phyloP scores from a whole-genome alignment of 2,113 vertebrate species.

The Triplophysa tibetana region DNA sequence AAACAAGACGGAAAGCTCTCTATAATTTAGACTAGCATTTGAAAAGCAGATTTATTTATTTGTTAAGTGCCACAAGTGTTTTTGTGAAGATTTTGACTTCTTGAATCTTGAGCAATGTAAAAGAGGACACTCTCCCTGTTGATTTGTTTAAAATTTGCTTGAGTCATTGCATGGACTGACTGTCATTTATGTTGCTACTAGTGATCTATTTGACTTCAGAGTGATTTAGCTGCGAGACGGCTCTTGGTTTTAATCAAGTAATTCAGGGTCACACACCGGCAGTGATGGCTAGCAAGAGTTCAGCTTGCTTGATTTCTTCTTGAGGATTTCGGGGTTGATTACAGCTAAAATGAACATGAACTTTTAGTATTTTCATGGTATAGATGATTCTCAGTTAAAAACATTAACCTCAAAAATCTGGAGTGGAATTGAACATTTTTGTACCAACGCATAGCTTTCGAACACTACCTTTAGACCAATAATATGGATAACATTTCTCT shows the following conservation, averaged over 20 bases:
- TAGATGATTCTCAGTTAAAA: neutral
- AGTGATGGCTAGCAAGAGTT: neutral
- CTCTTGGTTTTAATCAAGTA: neutral
- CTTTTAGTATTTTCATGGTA: neutral
- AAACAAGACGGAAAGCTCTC: neutral
- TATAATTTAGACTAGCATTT: neutral
- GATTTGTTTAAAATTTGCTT: conserved; percentile 24
- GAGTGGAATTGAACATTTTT: neutral
- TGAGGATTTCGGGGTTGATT: too few species aligned
- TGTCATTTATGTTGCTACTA: neutral
- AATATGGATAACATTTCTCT: too few species aligned
- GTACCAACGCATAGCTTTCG: too few species aligned
- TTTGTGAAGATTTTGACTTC: neutral
- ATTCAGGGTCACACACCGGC: neutral
- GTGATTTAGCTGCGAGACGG: neutral
- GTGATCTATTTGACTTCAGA: neutral
- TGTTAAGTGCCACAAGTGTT: neutral
- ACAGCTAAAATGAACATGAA: too few species aligned
- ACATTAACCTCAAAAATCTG: neutral
- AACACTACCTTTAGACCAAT: neutral
- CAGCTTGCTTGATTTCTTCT: neutral
- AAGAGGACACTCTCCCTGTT: neutral
- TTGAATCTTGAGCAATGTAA: neutral
- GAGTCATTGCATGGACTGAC: neutral
- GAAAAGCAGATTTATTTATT: neutral